Percentiles rank a stretch among this genome's conserved stretches.
phyloP scores from a whole-genome alignment of 2,797 vertebrate genomes.

The Gadopsis bispinosus region DNA sequence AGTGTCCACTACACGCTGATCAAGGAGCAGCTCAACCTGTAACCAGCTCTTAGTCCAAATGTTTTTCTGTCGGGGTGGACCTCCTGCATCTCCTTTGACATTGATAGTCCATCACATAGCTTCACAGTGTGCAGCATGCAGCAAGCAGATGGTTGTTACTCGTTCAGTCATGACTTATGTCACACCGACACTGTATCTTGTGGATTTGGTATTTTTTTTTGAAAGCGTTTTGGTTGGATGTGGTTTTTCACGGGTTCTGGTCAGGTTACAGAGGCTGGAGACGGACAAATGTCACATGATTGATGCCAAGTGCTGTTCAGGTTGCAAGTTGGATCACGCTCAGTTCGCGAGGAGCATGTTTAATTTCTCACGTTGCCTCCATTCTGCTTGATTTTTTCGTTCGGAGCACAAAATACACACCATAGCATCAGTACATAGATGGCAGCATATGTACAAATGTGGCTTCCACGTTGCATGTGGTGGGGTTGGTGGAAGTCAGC shows the following conservation, averaged over 20 bases:
- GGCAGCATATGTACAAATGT: slow-evolving; percentile 15
- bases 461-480: slow-evolving; percentile 1
- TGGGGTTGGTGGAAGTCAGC: slow-evolving; percentile 4
- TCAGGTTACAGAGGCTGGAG: slow-evolving; percentile 8
- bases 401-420: not conserved
- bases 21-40: slow-evolving; percentile 40
- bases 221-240: not conserved
- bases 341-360: not conserved
- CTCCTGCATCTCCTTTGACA: slow-evolving; percentile 49
- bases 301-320: slow-evolving; percentile 7
- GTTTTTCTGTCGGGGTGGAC: slow-evolving; percentile 32
- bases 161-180: slow-evolving; percentile 7
- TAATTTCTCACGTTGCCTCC: not conserved
- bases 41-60: slow-evolving; percentile 22
- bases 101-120: slow-evolving; percentile 54
- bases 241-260: slow-evolving; percentile 20
- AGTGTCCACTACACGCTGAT: slow-evolving; percentile 61
- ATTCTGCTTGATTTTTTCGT: slow-evolving; percentile 11
- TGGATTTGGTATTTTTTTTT: not conserved
- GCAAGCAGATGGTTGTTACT: slow-evolving; percentile 19
- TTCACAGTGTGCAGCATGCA: slow-evolving; percentile 44
- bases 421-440: not conserved
- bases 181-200: not conserved
- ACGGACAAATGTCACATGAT: slow-evolving; percentile 9
- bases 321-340: slow-evolving; percentile 20